Base-by-base conservation (phyloP, 2,888 invertebrate species). In the Drosophila austrosaltans region DNA sequence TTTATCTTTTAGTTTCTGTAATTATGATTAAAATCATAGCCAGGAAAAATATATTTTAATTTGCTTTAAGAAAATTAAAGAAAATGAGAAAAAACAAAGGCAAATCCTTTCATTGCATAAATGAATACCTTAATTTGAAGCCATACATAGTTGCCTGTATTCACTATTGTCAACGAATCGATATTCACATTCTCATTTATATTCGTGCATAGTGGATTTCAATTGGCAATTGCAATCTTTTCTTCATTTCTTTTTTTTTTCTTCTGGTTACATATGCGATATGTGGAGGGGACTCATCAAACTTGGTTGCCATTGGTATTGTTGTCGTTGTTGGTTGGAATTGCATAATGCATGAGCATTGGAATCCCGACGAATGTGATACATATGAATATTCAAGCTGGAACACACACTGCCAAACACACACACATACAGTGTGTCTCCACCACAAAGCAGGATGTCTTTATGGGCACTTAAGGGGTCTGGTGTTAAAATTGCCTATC, bases 291-390 rank as follows among this genome's bases (percentile, higher is more conserved):
- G 54, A 40, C 44, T 32, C 70, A 40, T 63, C 63, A 59, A 61
- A 65, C 40, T 54, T 54, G 71, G 32, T 16, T 58, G 48, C 57
- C 63, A 63, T 66, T 74, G 57, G 58, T 54, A 53, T 69, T 73
- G 75, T 75, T 76, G 75, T 65, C 60, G 42, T 44, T 63, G 40
- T 48, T 53, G 59, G 40, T 62, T 28, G 44, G 40, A 59, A 74
- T 86, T 85, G 84, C 84, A 86, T 84, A 83, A 86, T 80, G 79
- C 78, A 86, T 85, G 82, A 79, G 63, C 56, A 65, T 54, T 69
- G 61, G 68, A 72, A 66, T 63, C 68, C 82, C 64, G 74, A 68
- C 66, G 65, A 36, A 32, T 53, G 53, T 59, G 36, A 53, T 66
- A 71, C 62, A 72, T 69, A 82, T 78, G 85, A 82, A 84, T 79